Evolutionary conservation across 2,113 vertebrate species (phyloP), one percentile per base, ranked within the genome.

Genomic region (Probosciger aterrimus): DNA sequence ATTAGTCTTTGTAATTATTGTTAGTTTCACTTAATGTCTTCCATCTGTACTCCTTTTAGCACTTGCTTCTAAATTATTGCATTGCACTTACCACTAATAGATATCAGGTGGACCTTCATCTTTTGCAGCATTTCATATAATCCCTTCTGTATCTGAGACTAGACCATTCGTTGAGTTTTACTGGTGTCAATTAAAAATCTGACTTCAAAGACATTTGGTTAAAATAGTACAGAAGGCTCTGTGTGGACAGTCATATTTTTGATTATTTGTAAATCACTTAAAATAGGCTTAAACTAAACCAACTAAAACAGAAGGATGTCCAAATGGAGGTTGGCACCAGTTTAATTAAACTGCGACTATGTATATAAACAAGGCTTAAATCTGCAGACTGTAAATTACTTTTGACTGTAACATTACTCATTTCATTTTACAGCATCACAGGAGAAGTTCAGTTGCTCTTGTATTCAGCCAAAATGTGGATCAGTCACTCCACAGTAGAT

Each of bases 321-420:
- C 90, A 96, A 94, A 96, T 95, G 86, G 83, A 95, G 77, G 82
- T 4, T 97, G 90, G 90, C 92, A 96, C 44, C 64, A 96, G 73
- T 95, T 96, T 97, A 96, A 96, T 94, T 96, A 96, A 96, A 95
- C 80, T 94, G 73, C 47, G 90, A 76, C 68, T 84, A 81, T 94
- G 88, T 96, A 70, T 90, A 93, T 95, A 96, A 96, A 94, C 93
- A 97, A 88, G 93, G 86, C 69, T 93, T 96, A 95, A 94, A 93
- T 88, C 88, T 97, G 83, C 88, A 96, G 88, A 90, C 88, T 86
- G 69, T 96, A 97, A 95, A 97, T 96, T 93, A 91, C 88, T 94
- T 88, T 79, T 95, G 93, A 96, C 92, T 96, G 62, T 86, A 93
- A 91, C 88, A 96, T 86, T 94, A 97, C 82, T 94, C 86, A 96